Conservation (phyloP, 2,113 vertebrate species). For the Nibea albiflora region DNA sequence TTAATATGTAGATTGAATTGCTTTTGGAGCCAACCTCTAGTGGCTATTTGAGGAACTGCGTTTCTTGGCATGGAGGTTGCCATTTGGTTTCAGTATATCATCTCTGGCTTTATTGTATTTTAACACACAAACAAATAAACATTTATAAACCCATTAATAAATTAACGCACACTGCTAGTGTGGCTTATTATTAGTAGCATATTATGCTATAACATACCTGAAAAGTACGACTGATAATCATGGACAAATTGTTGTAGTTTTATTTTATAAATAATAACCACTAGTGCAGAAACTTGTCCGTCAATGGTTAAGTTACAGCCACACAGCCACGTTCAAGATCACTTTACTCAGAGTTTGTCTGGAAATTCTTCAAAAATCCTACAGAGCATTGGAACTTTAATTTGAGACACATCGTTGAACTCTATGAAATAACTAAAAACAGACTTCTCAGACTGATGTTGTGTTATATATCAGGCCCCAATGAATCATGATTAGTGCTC, state of each 20-base stretch:
- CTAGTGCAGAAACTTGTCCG: neutral
- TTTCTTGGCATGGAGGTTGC: too few species aligned
- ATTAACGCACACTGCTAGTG: too few species aligned
- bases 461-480: constrained; percentile 42
- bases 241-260: neutral
- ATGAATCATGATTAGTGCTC: constrained; percentile 48
- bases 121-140: too few species aligned
- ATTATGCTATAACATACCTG: neutral
- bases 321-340: neutral
- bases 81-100: neutral
- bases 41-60: too few species aligned
- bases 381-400: neutral
- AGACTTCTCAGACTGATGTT: constrained; percentile 13
- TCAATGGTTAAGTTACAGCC: neutral
- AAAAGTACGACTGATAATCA: neutral
- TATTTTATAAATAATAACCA: neutral
- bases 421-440: constrained; percentile 21
- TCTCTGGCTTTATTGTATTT: neutral
- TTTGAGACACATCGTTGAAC: neutral
- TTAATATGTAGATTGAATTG: too few species aligned
- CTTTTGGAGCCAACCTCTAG: too few species aligned
- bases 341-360: neutral
- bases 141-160: too few species aligned
- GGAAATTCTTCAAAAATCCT: constrained; percentile 2
- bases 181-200: too few species aligned